These are phyloP conservation scores for Phoebastria nigripes DNA, from an alignment of 2,797 vertebrate species.

Conservation along the genomic window DNA sequence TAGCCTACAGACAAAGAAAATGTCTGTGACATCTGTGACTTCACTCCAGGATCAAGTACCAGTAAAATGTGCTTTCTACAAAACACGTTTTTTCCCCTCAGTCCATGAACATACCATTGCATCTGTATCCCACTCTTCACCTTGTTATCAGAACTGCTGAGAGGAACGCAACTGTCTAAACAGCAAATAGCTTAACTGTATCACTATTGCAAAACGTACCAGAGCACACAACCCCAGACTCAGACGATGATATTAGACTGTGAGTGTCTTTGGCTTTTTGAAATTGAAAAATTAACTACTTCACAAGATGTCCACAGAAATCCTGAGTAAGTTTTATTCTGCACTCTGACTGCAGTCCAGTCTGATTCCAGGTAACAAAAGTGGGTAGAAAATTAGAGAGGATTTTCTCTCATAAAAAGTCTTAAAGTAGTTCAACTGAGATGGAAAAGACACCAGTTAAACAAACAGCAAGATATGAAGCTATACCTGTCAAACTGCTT, in stretches of 20 bases:
- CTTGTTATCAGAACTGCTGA: neutral
- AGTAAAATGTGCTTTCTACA: neutral
- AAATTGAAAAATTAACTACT: neutral
- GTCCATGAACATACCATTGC: neutral
- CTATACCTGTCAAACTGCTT: neutral
- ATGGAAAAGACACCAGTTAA: neutral
- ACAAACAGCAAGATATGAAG: neutral
- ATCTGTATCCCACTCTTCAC: neutral
- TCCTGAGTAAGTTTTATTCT: neutral
- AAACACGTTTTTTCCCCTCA: neutral
- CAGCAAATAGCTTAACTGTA: neutral
- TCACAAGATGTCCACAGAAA: neutral
- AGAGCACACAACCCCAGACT: neutral
- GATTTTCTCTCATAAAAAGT: neutral
- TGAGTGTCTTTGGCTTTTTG: neutral
- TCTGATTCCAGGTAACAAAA: neutral
- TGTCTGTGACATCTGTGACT: neutral
- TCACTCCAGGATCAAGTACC: neutral
- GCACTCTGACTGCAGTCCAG: neutral
- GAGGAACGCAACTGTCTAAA: neutral
- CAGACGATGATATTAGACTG: too few species aligned
- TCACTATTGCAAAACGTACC: neutral
- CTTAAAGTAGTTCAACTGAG: neutral
- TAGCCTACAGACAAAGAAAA: neutral
- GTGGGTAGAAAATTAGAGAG: neutral